Evolutionary conservation across 2,888 invertebrate species (phyloP), one percentile per base, ranked within the genome.

Genomic region (Archips crataeganus): DNA sequence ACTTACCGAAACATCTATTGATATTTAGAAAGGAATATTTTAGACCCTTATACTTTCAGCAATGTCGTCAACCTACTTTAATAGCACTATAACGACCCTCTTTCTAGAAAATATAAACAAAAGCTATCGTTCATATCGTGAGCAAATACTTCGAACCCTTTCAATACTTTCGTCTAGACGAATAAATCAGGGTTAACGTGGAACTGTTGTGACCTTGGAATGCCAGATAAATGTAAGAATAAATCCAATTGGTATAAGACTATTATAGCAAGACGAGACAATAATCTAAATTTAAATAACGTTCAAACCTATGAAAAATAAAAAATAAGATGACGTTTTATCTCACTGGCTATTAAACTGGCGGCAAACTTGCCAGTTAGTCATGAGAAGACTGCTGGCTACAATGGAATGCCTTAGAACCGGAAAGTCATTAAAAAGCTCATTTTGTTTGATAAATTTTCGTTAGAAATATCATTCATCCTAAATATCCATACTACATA

Each of bases 91-190:
- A 54, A 23, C 54, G 2, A 23, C 54, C 54, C n/a, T 15, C 54
- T 9, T 4, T 49, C 54, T 54, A 8, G 9, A 57, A 39, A 32
- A 57, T n/a, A 57, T 11, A 57, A 57, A 57, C 57, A 51, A 54
- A 51, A 23, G 42, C 13, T 11, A 23, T 13, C 49, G 47, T 32
- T 23, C 39, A 51, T 34, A 62, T 54, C 13, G 34, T n/a, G 47
- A 6, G 42, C 59, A 54, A 54, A 70, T 61, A 51, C 61, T 42
- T 39, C 39, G 23, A 42, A 51, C 32, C 61, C n/a, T 54, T 70
- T 63, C 70, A 63, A 62, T 51, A 36, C 11, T 63, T 61, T 13
- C n/a, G 70, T 70, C 70, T 70, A 70, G 70, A 70, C 70, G 57
- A 63, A 70, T 63, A 63, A 70, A n/a, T 59, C 60, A 63, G 63